Percentiles rank a stretch among this genome's conserved stretches.
Evolutionary conservation across 2,888 invertebrate species (phyloP).

Genomic region (Philereme vetulata): DNA sequence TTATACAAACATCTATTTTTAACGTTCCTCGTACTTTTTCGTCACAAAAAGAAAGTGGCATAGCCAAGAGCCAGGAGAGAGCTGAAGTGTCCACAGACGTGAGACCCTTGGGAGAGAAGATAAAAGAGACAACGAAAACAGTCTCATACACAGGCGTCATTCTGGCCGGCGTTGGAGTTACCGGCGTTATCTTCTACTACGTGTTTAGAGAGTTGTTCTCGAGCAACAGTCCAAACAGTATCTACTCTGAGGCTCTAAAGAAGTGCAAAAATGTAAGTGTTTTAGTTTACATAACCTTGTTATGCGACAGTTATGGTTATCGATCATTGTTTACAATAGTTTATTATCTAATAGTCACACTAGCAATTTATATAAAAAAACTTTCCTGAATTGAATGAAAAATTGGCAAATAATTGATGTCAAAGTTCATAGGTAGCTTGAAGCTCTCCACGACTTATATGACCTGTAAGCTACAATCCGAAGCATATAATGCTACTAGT

Average conservation of each 20-base stretch:
- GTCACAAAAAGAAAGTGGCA: conserved; percentile 57
- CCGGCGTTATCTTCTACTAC: conserved; percentile 91
- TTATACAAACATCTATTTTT: conserved; percentile 52
- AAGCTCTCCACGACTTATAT: too few species aligned
- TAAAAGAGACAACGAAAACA: conserved; percentile 96
- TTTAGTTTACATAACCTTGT: conserved; percentile 22
- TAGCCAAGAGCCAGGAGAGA: conserved; percentile 67
- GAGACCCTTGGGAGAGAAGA: conserved; percentile 88
- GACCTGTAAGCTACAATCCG: too few species aligned
- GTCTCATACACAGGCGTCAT: conserved; percentile 93
- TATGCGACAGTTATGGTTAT: conserved; percentile 12
- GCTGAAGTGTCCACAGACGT: conserved; percentile 83
- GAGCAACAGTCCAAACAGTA: conserved; percentile 92
- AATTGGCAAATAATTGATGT: not conserved
- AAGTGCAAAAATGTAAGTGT: conserved; percentile 86
- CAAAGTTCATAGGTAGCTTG: too few species aligned
- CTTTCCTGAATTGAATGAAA: not conserved
- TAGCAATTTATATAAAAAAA: not conserved
- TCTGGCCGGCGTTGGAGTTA: conserved; percentile 90
- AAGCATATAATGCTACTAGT: too few species aligned
- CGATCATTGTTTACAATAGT: conserved; percentile 13
- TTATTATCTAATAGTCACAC: not conserved
- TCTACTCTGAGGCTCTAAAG: conserved; percentile 91
- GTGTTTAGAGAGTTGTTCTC: conserved; percentile 95
- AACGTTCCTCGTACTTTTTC: conserved; percentile 56